Evolutionary conservation across 1,140 invertebrate genomes (phyloP), one percentile per base, ranked within the genome.

Genomic region (Eurosta solidaginis): DNA sequence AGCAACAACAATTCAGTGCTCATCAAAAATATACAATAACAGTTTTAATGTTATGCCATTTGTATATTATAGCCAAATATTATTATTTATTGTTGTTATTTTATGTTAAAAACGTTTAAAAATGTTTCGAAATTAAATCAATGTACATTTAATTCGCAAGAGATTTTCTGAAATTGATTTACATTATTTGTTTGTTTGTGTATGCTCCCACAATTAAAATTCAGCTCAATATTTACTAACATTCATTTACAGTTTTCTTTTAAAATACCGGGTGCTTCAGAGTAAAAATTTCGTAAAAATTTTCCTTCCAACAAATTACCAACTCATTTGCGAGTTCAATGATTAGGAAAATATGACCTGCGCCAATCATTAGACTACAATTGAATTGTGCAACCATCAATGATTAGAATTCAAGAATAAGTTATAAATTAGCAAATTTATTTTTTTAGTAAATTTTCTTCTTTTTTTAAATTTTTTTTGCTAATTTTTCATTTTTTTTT

Each of bases 1-100:
- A 68, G 59, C 59, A 68, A 42, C 59, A 68, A 68, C 59, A 68
- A 68, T 68, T 68, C 59, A 68, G 33, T 68, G 59, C 40, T n/a
- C 59, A 68, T n/a, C 40, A n/a, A n/a, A n/a, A n/a, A n/a, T n/a
- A n/a, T n/a, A n/a, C n/a, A n/a, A n/a, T n/a, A n/a, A n/a, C n/a
- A n/a, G n/a, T n/a, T n/a, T n/a, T n/a, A n/a, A n/a, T n/a, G n/a
- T n/a, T n/a, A n/a, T n/a, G n/a, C n/a, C n/a, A n/a, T n/a, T n/a
- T n/a, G n/a, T n/a, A n/a, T n/a, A n/a, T n/a, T n/a, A n/a, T n/a
- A n/a, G n/a, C n/a, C n/a, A n/a, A n/a, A n/a, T n/a, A n/a, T n/a
- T n/a, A n/a, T n/a, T n/a, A n/a, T n/a, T n/a, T n/a, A n/a, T n/a
- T n/a, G n/a, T n/a, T n/a, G n/a, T n/a, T n/a, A n/a, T n/a, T n/a